A percentile compares a stretch with the other conserved stretches of the same genome.
phyloP scores from a whole-genome alignment of 1,140 invertebrate genomes.

The Saccostrea echinata region DNA sequence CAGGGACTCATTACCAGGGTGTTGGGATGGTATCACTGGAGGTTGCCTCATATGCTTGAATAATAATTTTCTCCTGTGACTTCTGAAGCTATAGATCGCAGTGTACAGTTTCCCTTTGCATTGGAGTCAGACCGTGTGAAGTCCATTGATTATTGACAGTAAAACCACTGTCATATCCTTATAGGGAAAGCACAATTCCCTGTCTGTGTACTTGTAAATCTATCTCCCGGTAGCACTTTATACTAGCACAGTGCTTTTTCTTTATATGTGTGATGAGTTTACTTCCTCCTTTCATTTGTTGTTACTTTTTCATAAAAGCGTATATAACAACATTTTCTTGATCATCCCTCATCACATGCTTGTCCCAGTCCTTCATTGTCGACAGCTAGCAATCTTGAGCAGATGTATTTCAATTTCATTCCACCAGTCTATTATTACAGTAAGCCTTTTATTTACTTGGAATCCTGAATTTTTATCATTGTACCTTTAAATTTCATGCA shows the following conservation, averaged over 20 bases:
- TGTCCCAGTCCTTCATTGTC: conserved; percentile 1
- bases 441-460: not conserved
- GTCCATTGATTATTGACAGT: conserved; percentile 31
- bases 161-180: conserved; percentile 9
- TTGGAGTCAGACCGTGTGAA: not conserved
- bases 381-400: conserved; percentile 21
- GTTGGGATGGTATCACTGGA: not conserved
- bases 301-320: not conserved
- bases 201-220: conserved; percentile 5
- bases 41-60: conserved; percentile 2
- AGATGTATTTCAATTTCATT: conserved; percentile 23
- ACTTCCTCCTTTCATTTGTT: conserved; percentile 25
- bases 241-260: not conserved
- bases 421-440: conserved; percentile 8
- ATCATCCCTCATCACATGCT: conserved; percentile 26
- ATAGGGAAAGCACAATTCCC: conserved; percentile 9
- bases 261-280: conserved; percentile 5
- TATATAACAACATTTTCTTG: not conserved
- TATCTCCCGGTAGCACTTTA: conserved; percentile 23
- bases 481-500: too few relatives aligned
- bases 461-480: too few relatives aligned
- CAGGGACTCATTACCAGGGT: not conserved
- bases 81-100: conserved; percentile 5
- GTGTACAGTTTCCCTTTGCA: not conserved
- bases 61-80: conserved; percentile 12